Evolutionary conservation across 2,113 vertebrate genomes (phyloP).

Genomic region (Gobius niger): DNA sequence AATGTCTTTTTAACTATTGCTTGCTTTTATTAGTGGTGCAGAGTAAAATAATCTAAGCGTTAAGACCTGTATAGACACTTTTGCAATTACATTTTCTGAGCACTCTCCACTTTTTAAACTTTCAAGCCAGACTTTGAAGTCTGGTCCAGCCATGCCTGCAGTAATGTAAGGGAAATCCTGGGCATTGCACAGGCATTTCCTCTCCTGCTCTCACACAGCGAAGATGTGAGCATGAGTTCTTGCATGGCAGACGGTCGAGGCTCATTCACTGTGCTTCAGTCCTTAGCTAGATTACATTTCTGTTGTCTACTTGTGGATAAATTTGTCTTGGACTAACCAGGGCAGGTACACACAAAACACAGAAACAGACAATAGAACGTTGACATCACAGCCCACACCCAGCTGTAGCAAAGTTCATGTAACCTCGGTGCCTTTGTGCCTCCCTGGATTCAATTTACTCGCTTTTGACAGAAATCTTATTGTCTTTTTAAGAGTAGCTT

Average conservation of each 20-base stretch:
- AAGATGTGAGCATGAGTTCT: slow-evolving; percentile 21
- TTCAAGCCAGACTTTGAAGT: slow-evolving; percentile 65
- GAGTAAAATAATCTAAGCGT: slow-evolving; percentile 14
- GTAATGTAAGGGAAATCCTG: slow-evolving; percentile 78
- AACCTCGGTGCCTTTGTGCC: neutral
- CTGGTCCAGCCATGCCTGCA: slow-evolving; percentile 37
- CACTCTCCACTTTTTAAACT: slow-evolving; percentile 17
- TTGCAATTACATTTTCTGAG: slow-evolving; percentile 17
- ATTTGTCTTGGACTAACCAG: too few species aligned
- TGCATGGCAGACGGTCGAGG: slow-evolving; percentile 4
- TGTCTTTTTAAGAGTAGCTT: too few species aligned
- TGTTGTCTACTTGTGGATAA: too few species aligned
- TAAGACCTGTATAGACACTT: too few species aligned
- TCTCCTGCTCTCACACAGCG: slow-evolving; percentile 58
- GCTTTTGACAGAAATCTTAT: too few species aligned
- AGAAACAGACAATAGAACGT: too few species aligned
- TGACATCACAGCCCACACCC: too few species aligned
- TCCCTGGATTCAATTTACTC: neutral
- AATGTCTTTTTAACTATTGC: neutral
- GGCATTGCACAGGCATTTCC: slow-evolving; percentile 71
- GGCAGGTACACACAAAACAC: too few species aligned
- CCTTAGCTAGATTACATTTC: neutral
- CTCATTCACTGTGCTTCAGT: neutral
- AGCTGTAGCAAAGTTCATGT: too few species aligned
- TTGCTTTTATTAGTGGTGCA: neutral